Conservation (phyloP, 2,113 vertebrate species). For the Aythya baeri region DNA sequence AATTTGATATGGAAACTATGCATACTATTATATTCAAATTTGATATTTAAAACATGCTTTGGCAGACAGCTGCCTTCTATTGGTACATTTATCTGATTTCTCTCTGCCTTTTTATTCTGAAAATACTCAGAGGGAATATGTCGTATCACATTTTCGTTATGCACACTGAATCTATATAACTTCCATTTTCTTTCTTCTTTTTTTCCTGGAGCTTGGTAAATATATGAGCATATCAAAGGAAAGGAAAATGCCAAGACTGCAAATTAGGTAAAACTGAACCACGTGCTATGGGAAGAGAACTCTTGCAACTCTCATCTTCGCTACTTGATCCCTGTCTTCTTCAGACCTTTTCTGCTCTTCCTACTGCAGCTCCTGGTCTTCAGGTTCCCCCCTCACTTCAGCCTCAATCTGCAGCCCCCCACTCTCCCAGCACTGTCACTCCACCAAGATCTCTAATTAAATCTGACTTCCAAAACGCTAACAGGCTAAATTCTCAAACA, state of each 20-base stretch:
- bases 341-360: neutral
- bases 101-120: slow-evolving; percentile 45
- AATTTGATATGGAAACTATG: slow-evolving; percentile 68
- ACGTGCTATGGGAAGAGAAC: neutral
- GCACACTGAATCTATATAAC: neutral
- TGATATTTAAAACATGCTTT: slow-evolving; percentile 68
- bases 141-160: neutral
- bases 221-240: neutral
- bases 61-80: slow-evolving; percentile 52
- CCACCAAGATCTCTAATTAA: neutral
- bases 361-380: neutral
- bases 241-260: neutral
- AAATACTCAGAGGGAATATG: slow-evolving; percentile 11
- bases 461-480: neutral
- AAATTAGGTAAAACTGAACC: neutral
- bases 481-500: neutral
- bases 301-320: neutral
- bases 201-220: neutral
- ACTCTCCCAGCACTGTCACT: neutral
- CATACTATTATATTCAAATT: slow-evolving; percentile 69
- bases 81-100: slow-evolving; percentile 72
- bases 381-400: neutral
- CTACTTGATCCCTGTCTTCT: neutral
- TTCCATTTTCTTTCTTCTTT: neutral
- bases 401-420: neutral